A percentile compares a stretch with the other conserved stretches of the same genome.
These are phyloP conservation scores for Piprites chloris DNA, from an alignment of 2,113 vertebrate species.

Conservation along the genomic window DNA sequence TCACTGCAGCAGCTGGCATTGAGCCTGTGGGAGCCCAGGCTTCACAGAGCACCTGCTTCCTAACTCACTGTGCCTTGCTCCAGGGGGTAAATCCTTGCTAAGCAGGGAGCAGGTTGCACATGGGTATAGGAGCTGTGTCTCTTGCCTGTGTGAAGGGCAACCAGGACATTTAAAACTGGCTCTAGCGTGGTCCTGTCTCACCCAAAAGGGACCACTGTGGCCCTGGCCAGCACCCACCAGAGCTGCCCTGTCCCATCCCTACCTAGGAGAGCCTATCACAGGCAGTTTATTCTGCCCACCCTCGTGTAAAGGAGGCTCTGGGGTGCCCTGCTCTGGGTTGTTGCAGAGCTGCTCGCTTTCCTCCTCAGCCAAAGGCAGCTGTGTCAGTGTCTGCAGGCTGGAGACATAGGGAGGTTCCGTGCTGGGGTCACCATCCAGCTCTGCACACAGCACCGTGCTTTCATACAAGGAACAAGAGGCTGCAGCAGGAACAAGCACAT, in stretches of 20 bases:
- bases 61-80: background rate
- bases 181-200: background rate
- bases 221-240: background rate
- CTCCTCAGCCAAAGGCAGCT: background rate
- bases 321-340: background rate
- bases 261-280: background rate
- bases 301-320: background rate
- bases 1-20: background rate
- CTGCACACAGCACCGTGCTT: background rate
- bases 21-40: fast-evolving
- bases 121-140: background rate
- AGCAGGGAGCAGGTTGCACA: background rate
- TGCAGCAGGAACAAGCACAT: too few species aligned
- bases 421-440: background rate
- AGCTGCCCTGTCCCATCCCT: background rate
- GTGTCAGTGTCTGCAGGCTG: background rate
- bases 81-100: background rate
- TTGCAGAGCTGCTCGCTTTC: background rate
- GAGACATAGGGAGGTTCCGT: background rate
- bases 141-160: background rate
- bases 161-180: background rate
- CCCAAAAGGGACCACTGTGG: fast-evolving
- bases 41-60: background rate
- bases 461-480: background rate
- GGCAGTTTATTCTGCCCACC: background rate